Percentiles rank a stretch among this genome's conserved stretches.
These are phyloP conservation scores for Cheilosia impressa DNA, from an alignment of 2,888 invertebrate genomes.

Conservation along the genomic window DNA sequence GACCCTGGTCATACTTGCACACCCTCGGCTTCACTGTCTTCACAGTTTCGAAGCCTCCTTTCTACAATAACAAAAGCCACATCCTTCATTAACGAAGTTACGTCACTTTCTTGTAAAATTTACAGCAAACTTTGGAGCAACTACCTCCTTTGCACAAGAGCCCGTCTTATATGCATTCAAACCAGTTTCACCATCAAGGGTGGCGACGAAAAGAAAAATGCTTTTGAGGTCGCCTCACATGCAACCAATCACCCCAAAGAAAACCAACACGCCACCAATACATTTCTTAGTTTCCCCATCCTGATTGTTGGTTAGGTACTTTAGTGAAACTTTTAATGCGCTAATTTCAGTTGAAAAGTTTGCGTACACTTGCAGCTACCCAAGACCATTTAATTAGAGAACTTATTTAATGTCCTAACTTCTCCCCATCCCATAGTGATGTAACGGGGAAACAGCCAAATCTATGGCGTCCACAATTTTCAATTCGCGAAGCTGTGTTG, in stretches of 20 bases:
- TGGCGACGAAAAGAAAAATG: no score
- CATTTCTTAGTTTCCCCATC: conserved; percentile 19
- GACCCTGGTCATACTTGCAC: no score
- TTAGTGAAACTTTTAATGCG: conserved; percentile 45
- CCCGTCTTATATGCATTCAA: no score
- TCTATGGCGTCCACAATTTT: conserved; percentile 10
- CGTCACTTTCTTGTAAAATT: no score
- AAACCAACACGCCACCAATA: background rate
- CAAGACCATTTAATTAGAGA: conserved; percentile 53
- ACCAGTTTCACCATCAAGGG: no score
- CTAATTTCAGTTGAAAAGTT: conserved; percentile 47
- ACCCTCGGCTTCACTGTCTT: no score
- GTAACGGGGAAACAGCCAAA: conserved; percentile 4
- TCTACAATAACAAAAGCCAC: no score
- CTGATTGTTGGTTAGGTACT: conserved; percentile 14
- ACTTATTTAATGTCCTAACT: conserved; percentile 57
- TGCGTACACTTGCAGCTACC: conserved; percentile 22
- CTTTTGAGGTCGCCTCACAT: background rate
- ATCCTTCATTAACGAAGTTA: no score
- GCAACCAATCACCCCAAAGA: conserved; percentile 10
- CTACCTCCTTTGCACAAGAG: no score
- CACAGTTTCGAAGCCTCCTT: no score
- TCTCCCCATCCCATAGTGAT: background rate
- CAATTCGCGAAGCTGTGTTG: conserved; percentile 27
- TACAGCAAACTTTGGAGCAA: no score